phyloP scores from a whole-genome alignment of 2,113 vertebrate genomes.

The Phasianus colchicus region DNA sequence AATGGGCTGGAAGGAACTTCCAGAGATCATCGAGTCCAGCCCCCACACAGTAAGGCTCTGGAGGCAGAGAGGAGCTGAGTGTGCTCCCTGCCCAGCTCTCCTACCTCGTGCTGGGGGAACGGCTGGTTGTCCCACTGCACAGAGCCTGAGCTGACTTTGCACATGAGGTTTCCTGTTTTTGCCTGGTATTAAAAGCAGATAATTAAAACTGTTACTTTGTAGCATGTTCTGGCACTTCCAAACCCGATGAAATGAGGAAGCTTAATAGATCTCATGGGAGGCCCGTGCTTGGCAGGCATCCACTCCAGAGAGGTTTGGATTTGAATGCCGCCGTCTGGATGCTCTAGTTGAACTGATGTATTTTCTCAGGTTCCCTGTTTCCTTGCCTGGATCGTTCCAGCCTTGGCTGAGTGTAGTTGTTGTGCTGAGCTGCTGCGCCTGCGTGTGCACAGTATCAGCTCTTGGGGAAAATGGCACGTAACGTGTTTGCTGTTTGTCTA shows the following conservation, averaged over 20 bases:
- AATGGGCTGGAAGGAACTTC: no score
- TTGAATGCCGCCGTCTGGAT: neutral
- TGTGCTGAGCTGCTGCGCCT: neutral
- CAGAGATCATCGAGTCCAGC: no score
- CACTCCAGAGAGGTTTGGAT: neutral
- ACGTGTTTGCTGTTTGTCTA: neutral
- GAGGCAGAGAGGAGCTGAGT: neutral
- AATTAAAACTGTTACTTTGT: neutral
- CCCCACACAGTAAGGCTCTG: neutral
- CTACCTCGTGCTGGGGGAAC: rapidly evolving
- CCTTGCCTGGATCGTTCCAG: neutral
- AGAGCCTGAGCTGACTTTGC: neutral
- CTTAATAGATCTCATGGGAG: neutral
- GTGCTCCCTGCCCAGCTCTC: neutral
- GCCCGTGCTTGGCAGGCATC: neutral
- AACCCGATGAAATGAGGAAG: neutral
- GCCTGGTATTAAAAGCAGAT: neutral
- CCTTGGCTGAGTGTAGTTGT: neutral
- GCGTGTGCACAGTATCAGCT: neutral
- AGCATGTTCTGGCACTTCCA: neutral
- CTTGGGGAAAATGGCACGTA: neutral
- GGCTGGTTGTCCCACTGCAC: rapidly evolving
- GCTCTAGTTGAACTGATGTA: neutral
- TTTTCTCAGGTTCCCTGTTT: neutral
- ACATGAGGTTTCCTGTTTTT: neutral